Evolutionary conservation across 2,888 invertebrate genomes (phyloP).

Genomic region (Mimumesa dahlbomi): DNA sequence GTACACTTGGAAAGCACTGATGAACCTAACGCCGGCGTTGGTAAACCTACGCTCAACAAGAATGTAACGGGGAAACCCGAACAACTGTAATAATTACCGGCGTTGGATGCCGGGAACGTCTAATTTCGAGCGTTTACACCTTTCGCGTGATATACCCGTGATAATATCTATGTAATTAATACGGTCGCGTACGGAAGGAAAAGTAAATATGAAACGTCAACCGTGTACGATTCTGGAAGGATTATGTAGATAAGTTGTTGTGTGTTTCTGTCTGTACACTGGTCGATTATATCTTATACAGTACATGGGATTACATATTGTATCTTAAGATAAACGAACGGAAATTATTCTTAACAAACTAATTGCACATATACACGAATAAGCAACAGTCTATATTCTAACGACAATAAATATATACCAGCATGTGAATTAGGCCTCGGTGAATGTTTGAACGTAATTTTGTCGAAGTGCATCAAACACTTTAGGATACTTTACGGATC

Average conservation of each 20-base stretch:
- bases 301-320: neutral
- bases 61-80: constrained; percentile 15
- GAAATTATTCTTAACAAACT: constrained; percentile 16
- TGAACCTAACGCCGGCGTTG: constrained; percentile 36
- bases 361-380: constrained; percentile 15
- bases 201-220: no score
- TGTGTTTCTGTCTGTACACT: no score
- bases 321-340: neutral
- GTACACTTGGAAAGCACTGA: neutral
- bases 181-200: no score
- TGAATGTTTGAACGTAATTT: constrained; percentile 18
- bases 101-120: constrained; percentile 7
- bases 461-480: neutral
- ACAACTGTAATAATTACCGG: constrained; percentile 25
- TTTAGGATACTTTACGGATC: neutral
- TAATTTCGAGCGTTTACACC: constrained; percentile 12
- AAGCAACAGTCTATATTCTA: constrained; percentile 5
- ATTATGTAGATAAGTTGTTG: no score
- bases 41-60: constrained; percentile 23
- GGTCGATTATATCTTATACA: neutral
- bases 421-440: constrained; percentile 37
- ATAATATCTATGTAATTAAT: neutral
- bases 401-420: constrained; percentile 12
- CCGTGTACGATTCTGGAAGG: no score
- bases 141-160: neutral